Evolutionary conservation across 2,888 invertebrate species (phyloP).

Genomic region (Himalopsyche anomala): DNA sequence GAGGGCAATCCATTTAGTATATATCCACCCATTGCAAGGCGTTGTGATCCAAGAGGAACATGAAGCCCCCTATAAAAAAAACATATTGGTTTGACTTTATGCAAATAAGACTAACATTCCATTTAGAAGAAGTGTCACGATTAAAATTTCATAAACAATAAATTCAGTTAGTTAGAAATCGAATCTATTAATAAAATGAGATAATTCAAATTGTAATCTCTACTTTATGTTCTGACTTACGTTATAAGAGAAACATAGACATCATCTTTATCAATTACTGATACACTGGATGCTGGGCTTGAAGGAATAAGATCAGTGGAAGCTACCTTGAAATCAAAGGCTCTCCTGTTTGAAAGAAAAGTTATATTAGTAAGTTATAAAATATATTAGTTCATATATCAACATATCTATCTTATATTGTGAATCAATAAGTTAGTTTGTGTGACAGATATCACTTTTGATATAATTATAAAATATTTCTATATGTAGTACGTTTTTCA

Average conservation of each 20-base stretch:
- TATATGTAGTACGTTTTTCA: too few relatives aligned
- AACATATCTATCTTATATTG: too few relatives aligned
- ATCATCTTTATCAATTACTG: slow-evolving; percentile 81
- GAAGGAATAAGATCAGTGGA: slow-evolving; percentile 68
- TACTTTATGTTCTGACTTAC: slow-evolving; percentile 72
- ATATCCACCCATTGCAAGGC: slow-evolving; percentile 75
- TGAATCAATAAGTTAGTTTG: not conserved
- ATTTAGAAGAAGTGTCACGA: too few relatives aligned
- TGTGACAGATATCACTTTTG: not conserved
- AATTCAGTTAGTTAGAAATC: not conserved
- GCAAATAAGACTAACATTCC: not conserved
- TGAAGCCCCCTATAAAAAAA: slow-evolving; percentile 75
- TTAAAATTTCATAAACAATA: not conserved
- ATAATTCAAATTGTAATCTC: not conserved
- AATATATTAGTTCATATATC: not conserved
- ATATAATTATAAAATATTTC: too few relatives aligned
- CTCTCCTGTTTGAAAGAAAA: slow-evolving; percentile 66
- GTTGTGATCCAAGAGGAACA: slow-evolving; percentile 74
- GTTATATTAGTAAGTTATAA: not conserved
- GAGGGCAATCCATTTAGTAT: slow-evolving; percentile 72
- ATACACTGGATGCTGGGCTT: slow-evolving; percentile 78
- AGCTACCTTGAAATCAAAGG: slow-evolving; percentile 66
- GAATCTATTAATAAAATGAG: not conserved
- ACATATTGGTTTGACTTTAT: slow-evolving; percentile 29
- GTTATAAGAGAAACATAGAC: slow-evolving; percentile 82